These are phyloP conservation scores for Clusia tigrina DNA, from an alignment of 2,888 invertebrate genomes.

Conservation along the genomic window DNA sequence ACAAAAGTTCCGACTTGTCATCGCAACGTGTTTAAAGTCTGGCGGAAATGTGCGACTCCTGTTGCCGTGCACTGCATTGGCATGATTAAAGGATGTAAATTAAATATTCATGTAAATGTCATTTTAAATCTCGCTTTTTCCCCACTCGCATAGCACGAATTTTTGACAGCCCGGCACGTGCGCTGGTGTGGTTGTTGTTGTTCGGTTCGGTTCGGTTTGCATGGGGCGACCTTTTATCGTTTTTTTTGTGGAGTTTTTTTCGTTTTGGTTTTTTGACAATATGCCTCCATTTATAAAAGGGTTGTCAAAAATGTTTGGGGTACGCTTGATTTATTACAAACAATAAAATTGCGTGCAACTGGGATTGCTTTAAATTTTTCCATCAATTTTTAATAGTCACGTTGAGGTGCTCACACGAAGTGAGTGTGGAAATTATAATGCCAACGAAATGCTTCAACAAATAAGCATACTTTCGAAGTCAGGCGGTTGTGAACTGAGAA, in stretches of 20 bases:
- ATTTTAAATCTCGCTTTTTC: constrained; percentile 48
- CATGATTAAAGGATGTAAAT: constrained; percentile 54
- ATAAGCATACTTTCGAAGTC: no score
- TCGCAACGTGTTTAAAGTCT: background rate
- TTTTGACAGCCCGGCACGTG: constrained; percentile 7
- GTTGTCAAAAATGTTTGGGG: constrained; percentile 1
- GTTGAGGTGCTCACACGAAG: no score
- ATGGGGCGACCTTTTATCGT: background rate
- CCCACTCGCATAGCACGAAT: background rate
- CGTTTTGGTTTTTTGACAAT: background rate
- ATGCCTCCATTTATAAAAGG: constrained; percentile 4
- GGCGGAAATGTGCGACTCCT: background rate
- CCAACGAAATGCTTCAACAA: no score
- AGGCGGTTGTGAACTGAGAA: no score
- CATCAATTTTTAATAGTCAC: no score
- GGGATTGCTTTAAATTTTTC: no score
- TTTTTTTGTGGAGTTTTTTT: background rate
- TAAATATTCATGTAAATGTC: constrained; percentile 57
- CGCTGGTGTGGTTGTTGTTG: background rate
- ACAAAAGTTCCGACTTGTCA: constrained; percentile 5
- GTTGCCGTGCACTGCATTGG: constrained; percentile 2
- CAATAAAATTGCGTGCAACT: no score
- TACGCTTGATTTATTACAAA: constrained; percentile 47
- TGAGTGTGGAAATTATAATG: no score
- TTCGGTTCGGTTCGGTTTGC: background rate